Evolutionary conservation across 2,113 vertebrate genomes (phyloP), one percentile per base, ranked within the genome.

Genomic region (Grus americana): DNA sequence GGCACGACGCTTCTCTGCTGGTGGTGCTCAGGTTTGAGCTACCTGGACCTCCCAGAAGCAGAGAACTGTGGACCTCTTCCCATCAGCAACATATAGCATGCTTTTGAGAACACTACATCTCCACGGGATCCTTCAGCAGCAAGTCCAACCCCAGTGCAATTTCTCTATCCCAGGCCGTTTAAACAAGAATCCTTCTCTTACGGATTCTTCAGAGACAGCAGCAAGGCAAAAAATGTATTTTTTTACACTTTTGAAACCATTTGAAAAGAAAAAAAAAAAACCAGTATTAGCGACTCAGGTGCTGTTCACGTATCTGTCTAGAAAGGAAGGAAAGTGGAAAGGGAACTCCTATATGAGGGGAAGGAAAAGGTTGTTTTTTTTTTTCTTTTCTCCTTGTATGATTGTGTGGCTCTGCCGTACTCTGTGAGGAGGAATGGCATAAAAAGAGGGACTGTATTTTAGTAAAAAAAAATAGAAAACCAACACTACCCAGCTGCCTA

Each of bases 181-280:
- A 50, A 78, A 8, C 26, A 9, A 87, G 49, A 62, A 44, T 38
- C 61, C 67, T 87, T 52, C 79, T 44, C 90, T 30, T 55, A 11
- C 27, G 63, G 79, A 12, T 34, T 82, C 71, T 49, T 68, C 4
- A 2, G 36, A 79, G 59, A 59, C 30, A 36, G 21, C 55, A 86
- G 68, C 26, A 49, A 86, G 72, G 72, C 54, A 66, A 62, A 42
- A 89, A 89, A 82, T 15, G 42, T 63, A 54, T 81, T 81, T 95
- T 96, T 90, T 76, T 68, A 95, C 62, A 30, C 80, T 94, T 95
- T 40, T 44, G 46, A 52, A 92, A 61, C 20, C 50, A 18, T 9
- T 52, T 72, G 17, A 40, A 44, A 81, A 42, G 9, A n/a, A 79
- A 82, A 22, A 40, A 44, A 81, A 42, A 8, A n/a, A 79, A 22